phyloP scores from a whole-genome alignment of 2,888 invertebrate genomes.

The Netelia fuscicornis region DNA sequence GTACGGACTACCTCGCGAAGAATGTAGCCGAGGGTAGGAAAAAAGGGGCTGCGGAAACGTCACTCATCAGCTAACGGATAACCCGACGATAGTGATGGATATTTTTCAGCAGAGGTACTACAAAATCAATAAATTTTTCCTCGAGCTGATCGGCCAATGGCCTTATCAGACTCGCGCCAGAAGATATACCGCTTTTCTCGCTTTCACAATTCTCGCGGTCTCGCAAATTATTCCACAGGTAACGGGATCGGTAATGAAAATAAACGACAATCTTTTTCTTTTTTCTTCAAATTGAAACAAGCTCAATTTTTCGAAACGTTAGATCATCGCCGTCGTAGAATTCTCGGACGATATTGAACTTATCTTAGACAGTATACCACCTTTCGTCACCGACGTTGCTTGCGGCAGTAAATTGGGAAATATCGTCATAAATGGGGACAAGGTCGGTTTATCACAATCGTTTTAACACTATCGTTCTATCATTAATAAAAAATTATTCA shows the following conservation, averaged over 20 bases:
- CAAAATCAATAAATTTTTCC: conserved; percentile 51
- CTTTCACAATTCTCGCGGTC: not conserved
- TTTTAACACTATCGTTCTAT: too few relatives aligned
- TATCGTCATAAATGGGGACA: conserved; percentile 30
- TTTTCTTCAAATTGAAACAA: not conserved
- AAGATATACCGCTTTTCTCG: conserved; percentile 19
- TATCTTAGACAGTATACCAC: conserved; percentile 55
- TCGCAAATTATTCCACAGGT: conserved; percentile 61
- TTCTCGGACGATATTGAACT: conserved; percentile 37
- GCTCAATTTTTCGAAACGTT: not conserved
- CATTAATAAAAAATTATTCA: not conserved
- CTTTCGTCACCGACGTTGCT: conserved; percentile 48
- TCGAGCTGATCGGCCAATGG: conserved; percentile 45
- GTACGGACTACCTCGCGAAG: not conserved
- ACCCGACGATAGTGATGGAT: conserved; percentile 27
- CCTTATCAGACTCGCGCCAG: conserved; percentile 25
- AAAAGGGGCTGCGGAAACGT: not conserved
- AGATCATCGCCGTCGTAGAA: conserved; percentile 57
- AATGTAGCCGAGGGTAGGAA: not conserved
- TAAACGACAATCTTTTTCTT: not conserved
- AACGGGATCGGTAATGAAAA: not conserved
- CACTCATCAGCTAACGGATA: conserved; percentile 10
- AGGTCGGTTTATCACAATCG: conserved; percentile 32
- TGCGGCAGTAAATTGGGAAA: conserved; percentile 47
- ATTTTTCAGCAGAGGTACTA: conserved; percentile 52